A percentile compares a stretch with the other conserved stretches of the same genome.
These are phyloP conservation scores for Coptotermes formosanus DNA, from an alignment of 1,140 invertebrate species.

Conservation along the genomic window DNA sequence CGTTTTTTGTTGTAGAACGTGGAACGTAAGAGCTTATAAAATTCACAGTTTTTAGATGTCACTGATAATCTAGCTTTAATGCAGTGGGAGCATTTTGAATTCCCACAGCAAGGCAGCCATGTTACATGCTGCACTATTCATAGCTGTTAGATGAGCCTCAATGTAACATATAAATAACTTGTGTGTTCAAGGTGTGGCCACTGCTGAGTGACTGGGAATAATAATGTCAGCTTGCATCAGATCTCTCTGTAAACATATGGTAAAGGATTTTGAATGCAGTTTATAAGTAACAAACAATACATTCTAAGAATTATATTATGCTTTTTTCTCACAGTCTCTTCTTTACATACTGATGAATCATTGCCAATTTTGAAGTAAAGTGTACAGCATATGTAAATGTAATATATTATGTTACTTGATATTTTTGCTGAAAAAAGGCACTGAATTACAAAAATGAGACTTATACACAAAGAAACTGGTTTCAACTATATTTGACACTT, in stretches of 20 bases:
- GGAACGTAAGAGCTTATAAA: too few species aligned
- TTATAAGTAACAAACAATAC: not conserved
- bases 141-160: not conserved
- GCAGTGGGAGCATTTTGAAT: not conserved
- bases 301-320: not conserved
- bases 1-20: too few species aligned
- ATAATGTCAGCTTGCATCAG: not conserved
- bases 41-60: too few species aligned
- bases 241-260: not conserved
- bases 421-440: not conserved
- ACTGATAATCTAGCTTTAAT: too few species aligned
- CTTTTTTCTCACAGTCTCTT: not conserved
- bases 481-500: too few species aligned
- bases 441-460: too few species aligned
- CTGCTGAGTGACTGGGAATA: not conserved
- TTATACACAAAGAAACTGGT: too few species aligned
- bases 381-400: not conserved
- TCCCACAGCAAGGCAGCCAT: not conserved
- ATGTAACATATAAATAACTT: not conserved
- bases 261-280: slow-evolving; percentile 22
- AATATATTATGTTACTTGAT: not conserved
- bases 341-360: not conserved
- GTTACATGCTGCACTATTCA: not conserved
- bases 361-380: not conserved
- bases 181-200: not conserved